Percentiles rank a stretch among this genome's conserved stretches.
These are phyloP conservation scores for Ateles fusciceps DNA, from an alignment of 2,797 vertebrate species.

Conservation along the genomic window DNA sequence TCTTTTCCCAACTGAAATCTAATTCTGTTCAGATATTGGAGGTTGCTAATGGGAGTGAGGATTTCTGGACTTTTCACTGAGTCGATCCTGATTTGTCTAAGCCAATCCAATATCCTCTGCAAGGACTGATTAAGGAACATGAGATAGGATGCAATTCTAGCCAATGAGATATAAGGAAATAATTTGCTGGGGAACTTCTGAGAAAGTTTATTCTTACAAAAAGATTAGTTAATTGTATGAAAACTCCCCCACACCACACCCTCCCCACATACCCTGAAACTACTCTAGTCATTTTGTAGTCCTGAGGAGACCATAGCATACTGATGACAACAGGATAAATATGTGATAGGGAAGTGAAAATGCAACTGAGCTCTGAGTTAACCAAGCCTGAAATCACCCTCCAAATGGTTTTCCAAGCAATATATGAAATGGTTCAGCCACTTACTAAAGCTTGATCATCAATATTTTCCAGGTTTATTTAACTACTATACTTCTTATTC, in stretches of 20 bases:
- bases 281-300: background rate
- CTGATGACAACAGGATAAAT: background rate
- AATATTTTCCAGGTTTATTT: background rate
- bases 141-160: background rate
- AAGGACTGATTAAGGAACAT: background rate
- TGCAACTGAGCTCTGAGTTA: background rate
- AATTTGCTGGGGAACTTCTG: background rate
- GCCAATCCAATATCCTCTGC: background rate
- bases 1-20: background rate
- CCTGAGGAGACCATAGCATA: background rate
- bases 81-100: background rate
- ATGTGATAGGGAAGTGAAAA: background rate
- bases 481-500: background rate
- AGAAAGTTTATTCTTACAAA: background rate
- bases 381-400: background rate
- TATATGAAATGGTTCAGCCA: background rate
- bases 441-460: background rate
- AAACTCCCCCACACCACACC: background rate
- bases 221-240: background rate
- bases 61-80: background rate
- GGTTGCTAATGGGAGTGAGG: background rate
- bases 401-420: background rate
- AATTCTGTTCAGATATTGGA: background rate
- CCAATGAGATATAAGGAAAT: background rate
- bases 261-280: accelerated